Evolutionary conservation across 2,888 invertebrate genomes (phyloP), one percentile per base, ranked within the genome.

Genomic region (Plagodis pulveraria): DNA sequence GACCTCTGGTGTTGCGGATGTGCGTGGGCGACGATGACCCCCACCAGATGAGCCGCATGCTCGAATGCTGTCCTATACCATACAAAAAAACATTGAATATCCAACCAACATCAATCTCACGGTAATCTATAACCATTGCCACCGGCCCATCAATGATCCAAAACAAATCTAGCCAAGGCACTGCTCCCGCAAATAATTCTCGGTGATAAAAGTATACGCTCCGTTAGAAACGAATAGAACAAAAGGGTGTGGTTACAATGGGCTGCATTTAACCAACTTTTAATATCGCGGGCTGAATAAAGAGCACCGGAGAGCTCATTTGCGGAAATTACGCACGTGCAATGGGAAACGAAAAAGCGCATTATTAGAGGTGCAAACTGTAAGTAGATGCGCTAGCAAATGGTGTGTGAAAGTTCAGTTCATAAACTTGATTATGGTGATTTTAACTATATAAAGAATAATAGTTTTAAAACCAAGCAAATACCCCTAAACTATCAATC

Each of bases 181-280:
- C 60, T 56, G 56, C 32, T 35, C 41, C 5, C 0, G 43, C 49
- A 51, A 41, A 40, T 38, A 40, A 35, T n/a, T 12, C 57, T 12
- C 41, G 12, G 56, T 53, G 68, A 61, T 67, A 66, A 62, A 69
- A 70, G 58, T 63, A 54, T 63, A 54, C 55, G 63, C 64, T 46
- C 59, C 58, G 69, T 73, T 74, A 77, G 77, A 63, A 71, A 63
- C 69, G 71, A 74, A 66, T 73, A 68, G 66, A 68, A 86, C 83
- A 84, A 85, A 83, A 76, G 76, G 67, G 58, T 55, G 62, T 46
- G 55, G 69, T 73, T 72, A 87, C 84, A 86, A 86, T 86, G 72
- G 76, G 65, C 51, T 78, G 79, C 84, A 81, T 84, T 83, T 84
- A 84, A 84, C 80, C 81, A 84, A 85, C 79, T 87, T 86, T 86